These are phyloP conservation scores for Phragmatobia fuliginosa DNA, from an alignment of 2,888 invertebrate species.

Conservation along the genomic window DNA sequence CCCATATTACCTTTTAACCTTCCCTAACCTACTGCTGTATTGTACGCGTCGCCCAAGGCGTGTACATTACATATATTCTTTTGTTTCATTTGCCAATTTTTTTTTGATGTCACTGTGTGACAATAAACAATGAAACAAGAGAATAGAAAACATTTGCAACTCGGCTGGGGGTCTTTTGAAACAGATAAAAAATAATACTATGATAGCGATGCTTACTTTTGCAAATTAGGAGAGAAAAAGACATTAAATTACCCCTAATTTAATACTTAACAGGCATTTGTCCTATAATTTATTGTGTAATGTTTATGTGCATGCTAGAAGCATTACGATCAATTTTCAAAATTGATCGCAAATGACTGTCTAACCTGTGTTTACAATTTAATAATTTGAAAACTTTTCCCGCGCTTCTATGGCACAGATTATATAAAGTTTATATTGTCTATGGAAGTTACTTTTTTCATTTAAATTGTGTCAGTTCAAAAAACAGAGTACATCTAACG, in stretches of 20 bases:
- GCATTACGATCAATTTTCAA: background rate
- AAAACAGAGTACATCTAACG: background rate
- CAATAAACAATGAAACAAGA: too few relatives aligned
- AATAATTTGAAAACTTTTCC: background rate
- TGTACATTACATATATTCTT: too few relatives aligned
- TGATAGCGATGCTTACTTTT: too few relatives aligned
- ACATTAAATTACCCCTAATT: background rate
- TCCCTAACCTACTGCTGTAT: too few relatives aligned
- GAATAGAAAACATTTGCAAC: too few relatives aligned
- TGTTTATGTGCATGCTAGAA: background rate
- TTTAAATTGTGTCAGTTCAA: background rate
- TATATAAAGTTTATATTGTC: background rate
- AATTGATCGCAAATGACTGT: background rate
- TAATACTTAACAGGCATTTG: background rate
- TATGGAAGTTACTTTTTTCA: background rate
- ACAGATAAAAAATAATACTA: too few relatives aligned
- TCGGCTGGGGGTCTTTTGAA: too few relatives aligned
- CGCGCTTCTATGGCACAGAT: background rate
- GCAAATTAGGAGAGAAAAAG: background rate
- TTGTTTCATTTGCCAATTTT: too few relatives aligned
- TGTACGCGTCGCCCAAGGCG: too few relatives aligned
- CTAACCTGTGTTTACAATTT: background rate
- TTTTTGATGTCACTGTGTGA: too few relatives aligned
- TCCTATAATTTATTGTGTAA: background rate
- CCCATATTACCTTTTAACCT: too few relatives aligned